phyloP scores from a whole-genome alignment of 2,113 vertebrate genomes.

The Panthera tigris region DNA sequence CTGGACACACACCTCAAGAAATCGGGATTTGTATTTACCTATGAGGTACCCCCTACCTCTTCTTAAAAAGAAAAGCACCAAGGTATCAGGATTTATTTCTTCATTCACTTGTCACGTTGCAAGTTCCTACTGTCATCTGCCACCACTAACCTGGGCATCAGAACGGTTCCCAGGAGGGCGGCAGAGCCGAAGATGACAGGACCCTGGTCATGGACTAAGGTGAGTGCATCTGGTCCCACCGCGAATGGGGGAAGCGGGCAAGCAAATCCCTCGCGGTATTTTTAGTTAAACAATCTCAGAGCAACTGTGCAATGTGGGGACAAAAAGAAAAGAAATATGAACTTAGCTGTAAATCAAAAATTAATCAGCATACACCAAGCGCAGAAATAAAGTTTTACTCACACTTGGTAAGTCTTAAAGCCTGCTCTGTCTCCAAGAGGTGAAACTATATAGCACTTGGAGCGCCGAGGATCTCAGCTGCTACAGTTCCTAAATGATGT shows the following conservation, averaged over 20 bases:
- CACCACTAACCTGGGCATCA: not conserved
- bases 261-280: not conserved
- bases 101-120: not conserved
- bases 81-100: not conserved
- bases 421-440: not conserved
- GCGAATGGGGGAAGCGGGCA: not conserved
- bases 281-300: not conserved
- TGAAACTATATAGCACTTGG: not conserved
- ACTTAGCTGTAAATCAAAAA: conserved; percentile 13
- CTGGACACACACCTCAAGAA: not conserved
- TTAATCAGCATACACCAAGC: not conserved
- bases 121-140: not conserved
- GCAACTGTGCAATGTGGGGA: not conserved
- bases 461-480: not conserved
- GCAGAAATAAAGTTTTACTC: not conserved
- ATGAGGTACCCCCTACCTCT: not conserved
- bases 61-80: not conserved
- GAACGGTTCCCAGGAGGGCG: not conserved
- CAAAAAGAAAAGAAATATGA: not conserved
- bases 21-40: not conserved
- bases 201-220: too few species aligned
- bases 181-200: accelerated
- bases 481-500: not conserved
- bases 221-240: not conserved
- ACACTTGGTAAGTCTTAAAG: not conserved